Evolutionary conservation across 2,888 invertebrate species (phyloP), one percentile per base, ranked within the genome.

Genomic region (Mesochorus sp.): DNA sequence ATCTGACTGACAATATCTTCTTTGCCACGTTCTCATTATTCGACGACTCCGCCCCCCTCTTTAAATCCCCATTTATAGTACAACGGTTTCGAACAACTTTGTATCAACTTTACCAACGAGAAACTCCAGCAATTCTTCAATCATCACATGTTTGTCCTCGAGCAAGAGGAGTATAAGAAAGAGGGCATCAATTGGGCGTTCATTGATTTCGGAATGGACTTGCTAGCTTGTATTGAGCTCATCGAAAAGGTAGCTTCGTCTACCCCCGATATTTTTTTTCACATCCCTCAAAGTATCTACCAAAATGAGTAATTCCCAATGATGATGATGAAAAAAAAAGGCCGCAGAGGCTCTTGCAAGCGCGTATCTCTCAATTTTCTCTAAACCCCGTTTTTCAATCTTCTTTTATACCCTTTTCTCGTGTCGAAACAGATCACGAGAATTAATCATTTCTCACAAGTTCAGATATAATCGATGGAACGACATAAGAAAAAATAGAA

Each of bases 31-130:
- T 42, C 64, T 72, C n/a, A n/a, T n/a, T n/a, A n/a, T n/a, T n/a
- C n/a, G n/a, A n/a, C n/a, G n/a, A n/a, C n/a, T n/a, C 57, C 37
- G 34, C 49, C 61, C 37, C 55, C 49, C n/a, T 12, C 19, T 53
- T 47, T n/a, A 14, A n/a, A n/a, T n/a, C 49, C 61, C 55, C 55
- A 47, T 76, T n/a, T n/a, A n/a, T n/a, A 98, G 98, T 98, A 93
- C 94, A 99, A 99, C 94, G 98, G 98, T 92, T 99, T 99, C 94
- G 99, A 99, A 93, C 99, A 99, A 94, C 95, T 99, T 93, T 99
- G 99, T 94, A 99, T 99, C 95, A 99, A 99, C 95, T 99, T 99
- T 94, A 99, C 99, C 92, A 99, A 99, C 92, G 99, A 99, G 93
- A 98, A 98, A 94, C 95, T 99, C 87, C 99, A 99, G 94, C 99